A percentile compares a stretch with the other conserved stretches of the same genome.
phyloP scores from a whole-genome alignment of 2,888 invertebrate genomes.

The Lamproptera curius region DNA sequence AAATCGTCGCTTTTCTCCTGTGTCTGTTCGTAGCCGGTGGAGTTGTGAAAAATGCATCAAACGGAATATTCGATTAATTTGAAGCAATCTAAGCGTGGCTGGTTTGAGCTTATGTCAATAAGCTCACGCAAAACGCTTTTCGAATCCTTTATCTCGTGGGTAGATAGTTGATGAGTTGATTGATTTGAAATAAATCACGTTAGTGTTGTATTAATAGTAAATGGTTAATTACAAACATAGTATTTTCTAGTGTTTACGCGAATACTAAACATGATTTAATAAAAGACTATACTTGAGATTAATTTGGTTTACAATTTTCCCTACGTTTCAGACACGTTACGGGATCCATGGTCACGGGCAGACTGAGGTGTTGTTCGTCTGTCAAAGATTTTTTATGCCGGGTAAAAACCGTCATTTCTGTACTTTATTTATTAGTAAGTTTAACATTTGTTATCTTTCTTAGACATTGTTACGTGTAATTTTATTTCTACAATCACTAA shows the following conservation, averaged over 20 bases:
- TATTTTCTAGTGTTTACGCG: too few relatives aligned
- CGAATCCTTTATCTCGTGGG: constrained; percentile 12
- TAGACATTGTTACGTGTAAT: background rate
- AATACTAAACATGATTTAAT: too few relatives aligned
- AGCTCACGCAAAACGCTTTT: constrained; percentile 11
- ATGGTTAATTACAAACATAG: background rate
- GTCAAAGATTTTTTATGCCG: too few relatives aligned
- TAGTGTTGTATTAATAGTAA: background rate
- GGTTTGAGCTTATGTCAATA: constrained; percentile 12
- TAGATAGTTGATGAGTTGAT: constrained; percentile 3
- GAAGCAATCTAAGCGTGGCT: constrained; percentile 7
- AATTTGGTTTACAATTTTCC: too few relatives aligned
- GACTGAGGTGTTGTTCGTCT: too few relatives aligned
- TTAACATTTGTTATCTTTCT: background rate
- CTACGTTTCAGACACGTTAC: too few relatives aligned
- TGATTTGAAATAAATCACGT: constrained; percentile 3
- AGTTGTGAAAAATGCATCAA: constrained; percentile 11
- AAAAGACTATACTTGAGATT: background rate
- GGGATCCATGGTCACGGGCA: too few relatives aligned
- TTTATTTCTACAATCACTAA: background rate
- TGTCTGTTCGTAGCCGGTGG: background rate
- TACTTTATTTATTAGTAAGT: background rate
- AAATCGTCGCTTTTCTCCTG: too few relatives aligned
- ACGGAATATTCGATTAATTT: constrained; percentile 3
- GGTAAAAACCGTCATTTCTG: background rate